These are phyloP conservation scores for Girardia tigrina DNA, from an alignment of 2,888 invertebrate species.

Conservation along the genomic window DNA sequence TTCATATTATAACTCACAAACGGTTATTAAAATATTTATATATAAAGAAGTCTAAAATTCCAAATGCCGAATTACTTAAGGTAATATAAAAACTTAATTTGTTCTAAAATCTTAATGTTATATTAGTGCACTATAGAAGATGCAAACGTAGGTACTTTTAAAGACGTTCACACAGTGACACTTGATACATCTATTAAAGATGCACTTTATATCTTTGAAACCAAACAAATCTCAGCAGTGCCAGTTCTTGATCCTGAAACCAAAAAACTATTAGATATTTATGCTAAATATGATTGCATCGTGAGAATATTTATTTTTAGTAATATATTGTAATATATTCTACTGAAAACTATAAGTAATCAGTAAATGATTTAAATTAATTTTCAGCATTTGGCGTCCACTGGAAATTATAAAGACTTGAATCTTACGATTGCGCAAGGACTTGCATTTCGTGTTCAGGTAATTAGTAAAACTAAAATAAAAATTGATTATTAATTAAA, in stretches of 20 bases:
- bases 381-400: slow-evolving; percentile 34
- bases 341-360: slow-evolving; percentile 6
- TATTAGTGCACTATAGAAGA: not conserved
- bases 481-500: too few species aligned
- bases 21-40: slow-evolving; percentile 31
- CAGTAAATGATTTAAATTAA: not conserved
- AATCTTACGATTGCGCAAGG: slow-evolving; percentile 27
- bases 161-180: slow-evolving; percentile 1
- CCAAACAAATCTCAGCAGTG: slow-evolving; percentile 28
- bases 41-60: slow-evolving; percentile 27
- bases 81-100: slow-evolving; percentile 21
- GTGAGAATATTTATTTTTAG: slow-evolving; percentile 24
- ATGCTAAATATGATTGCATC: slow-evolving; percentile 34
- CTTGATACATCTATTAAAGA: slow-evolving; percentile 21
- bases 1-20: slow-evolving; percentile 32
- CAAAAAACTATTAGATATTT: slow-evolving; percentile 30
- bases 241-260: slow-evolving; percentile 29
- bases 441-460: slow-evolving; percentile 21
- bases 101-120: not conserved
- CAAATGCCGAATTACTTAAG: slow-evolving; percentile 24
- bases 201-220: slow-evolving; percentile 28
- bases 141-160: slow-evolving; percentile 24
- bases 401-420: slow-evolving; percentile 32
- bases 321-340: slow-evolving; percentile 12
- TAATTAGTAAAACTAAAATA: not conserved